Evolutionary conservation across 2,888 invertebrate species (phyloP).

Genomic region (Panorpa germanica): DNA sequence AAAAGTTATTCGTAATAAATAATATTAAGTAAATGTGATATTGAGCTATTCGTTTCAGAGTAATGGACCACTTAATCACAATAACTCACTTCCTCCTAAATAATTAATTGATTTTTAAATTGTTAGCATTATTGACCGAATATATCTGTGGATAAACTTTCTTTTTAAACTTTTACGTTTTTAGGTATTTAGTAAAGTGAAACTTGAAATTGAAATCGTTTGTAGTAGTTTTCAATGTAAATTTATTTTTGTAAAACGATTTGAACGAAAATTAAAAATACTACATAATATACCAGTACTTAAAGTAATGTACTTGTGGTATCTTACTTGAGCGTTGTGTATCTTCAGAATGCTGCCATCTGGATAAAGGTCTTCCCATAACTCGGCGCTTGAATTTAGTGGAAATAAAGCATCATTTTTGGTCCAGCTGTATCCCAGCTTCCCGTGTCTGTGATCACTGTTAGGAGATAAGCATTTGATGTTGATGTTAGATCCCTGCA

Average conservation of each 20-base stretch:
- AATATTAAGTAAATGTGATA: constrained; percentile 1
- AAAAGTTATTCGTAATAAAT: not conserved
- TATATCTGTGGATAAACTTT: too few species aligned
- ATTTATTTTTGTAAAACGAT: constrained; percentile 1
- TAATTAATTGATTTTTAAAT: too few species aligned
- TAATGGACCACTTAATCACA: too few species aligned
- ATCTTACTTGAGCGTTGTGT: constrained; percentile 53
- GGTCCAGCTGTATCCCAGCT: constrained; percentile 69
- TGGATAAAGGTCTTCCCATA: constrained; percentile 72
- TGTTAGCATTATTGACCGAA: too few species aligned
- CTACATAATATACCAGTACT: constrained; percentile 1
- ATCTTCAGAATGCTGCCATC: constrained; percentile 68
- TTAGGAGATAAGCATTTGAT: constrained; percentile 52
- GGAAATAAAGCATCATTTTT: constrained; percentile 56
- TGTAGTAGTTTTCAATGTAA: constrained; percentile 7
- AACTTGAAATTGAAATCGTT: too few species aligned
- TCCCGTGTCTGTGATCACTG: constrained; percentile 35
- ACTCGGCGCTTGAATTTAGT: constrained; percentile 51
- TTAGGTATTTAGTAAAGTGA: not conserved
- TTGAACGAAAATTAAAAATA: constrained; percentile 3
- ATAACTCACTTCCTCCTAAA: too few species aligned
- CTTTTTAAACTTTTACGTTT: too few species aligned
- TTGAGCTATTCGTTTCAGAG: too few species aligned
- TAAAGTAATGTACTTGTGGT: constrained; percentile 6
- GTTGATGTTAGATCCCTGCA: constrained; percentile 47